phyloP scores from a whole-genome alignment of 2,888 invertebrate genomes.

The Microchrysa polita region DNA sequence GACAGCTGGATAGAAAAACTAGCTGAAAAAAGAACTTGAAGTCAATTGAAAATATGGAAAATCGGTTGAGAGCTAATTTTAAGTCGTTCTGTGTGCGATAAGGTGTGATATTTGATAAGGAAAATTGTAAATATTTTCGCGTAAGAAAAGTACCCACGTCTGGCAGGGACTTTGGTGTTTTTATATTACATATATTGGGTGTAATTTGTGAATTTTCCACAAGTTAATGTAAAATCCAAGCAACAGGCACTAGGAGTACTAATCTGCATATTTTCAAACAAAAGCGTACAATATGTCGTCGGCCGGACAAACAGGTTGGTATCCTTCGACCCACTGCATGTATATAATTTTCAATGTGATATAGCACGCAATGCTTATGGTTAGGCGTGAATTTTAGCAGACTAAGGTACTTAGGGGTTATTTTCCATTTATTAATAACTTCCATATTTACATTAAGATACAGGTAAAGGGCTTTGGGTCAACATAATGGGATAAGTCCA shows the following conservation, averaged over 20 bases:
- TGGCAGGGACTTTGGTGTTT: neutral
- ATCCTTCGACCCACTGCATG: neutral
- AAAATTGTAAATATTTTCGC: neutral
- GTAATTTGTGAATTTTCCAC: neutral
- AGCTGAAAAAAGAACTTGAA: neutral
- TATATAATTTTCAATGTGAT: too few relatives aligned
- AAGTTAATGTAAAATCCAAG: neutral
- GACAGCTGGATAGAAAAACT: conserved; percentile 6
- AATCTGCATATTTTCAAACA: too few relatives aligned
- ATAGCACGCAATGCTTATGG: too few relatives aligned
- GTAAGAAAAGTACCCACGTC: conserved; percentile 1
- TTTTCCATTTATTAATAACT: too few relatives aligned
- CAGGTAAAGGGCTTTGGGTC: too few relatives aligned
- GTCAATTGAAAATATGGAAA: neutral
- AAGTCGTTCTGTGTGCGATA: neutral
- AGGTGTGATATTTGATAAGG: conserved; percentile 1
- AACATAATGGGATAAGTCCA: too few relatives aligned
- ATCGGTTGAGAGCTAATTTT: conserved; percentile 22
- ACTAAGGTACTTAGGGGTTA: too few relatives aligned
- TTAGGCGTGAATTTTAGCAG: too few relatives aligned
- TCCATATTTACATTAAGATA: too few relatives aligned
- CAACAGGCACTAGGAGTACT: neutral
- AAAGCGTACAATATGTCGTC: conserved; percentile 50
- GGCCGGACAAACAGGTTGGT: conserved; percentile 51
- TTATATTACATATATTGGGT: neutral